Conservation (phyloP, 2,113 vertebrate genomes). For the Callithrix jacchus region DNA sequence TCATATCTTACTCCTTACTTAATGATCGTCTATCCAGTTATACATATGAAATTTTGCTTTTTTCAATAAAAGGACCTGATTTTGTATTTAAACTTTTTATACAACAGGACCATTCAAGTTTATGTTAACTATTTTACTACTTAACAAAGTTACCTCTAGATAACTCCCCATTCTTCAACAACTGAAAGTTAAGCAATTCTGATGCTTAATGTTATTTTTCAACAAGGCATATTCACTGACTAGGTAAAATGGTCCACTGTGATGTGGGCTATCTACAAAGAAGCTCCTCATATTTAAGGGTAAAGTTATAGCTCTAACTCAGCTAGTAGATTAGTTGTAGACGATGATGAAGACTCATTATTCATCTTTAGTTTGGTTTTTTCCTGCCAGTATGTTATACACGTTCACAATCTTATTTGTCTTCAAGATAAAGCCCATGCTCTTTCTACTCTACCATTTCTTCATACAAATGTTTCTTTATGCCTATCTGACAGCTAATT, state of each 20-base stretch:
- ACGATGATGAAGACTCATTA: neutral
- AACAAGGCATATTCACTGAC: neutral
- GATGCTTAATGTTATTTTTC: neutral
- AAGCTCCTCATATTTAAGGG: neutral
- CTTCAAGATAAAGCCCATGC: neutral
- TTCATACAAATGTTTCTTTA: neutral
- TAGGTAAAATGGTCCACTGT: neutral
- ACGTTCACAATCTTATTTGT: neutral
- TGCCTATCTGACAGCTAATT: neutral
- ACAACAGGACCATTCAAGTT: neutral
- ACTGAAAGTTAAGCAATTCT: slow-evolving; percentile 18
- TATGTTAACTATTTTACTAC: slow-evolving; percentile 6
- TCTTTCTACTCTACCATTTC: neutral
- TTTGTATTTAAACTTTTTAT: slow-evolving; percentile 4
- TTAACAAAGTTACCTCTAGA: neutral
- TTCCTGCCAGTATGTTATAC: neutral
- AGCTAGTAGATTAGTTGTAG: neutral
- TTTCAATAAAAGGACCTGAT: neutral
- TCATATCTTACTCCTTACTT: neutral
- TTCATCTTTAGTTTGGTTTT: neutral
- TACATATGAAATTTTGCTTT: neutral
- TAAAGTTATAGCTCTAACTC: neutral
- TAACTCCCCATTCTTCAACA: neutral
- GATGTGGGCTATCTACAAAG: neutral
- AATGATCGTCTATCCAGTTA: neutral